phyloP scores from a whole-genome alignment of 1,140 invertebrate species.

The Hydropsyche tenuis region DNA sequence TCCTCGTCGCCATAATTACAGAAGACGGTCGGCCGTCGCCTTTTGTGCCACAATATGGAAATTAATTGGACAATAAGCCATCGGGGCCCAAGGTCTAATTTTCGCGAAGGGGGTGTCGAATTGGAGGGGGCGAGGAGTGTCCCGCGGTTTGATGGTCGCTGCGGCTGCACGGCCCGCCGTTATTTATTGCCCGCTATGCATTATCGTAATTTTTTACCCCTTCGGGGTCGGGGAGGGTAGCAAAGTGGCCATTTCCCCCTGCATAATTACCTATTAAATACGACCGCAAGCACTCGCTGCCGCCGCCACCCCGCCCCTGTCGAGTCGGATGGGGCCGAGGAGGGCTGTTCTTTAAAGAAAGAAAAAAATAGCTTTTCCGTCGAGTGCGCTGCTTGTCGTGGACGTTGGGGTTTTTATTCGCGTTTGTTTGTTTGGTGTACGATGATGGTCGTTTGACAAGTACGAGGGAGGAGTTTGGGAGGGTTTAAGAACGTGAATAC shows the following conservation, averaged over 20 bases:
- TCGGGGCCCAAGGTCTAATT: background rate
- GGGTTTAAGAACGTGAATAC: too few relatives aligned
- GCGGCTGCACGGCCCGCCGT: background rate
- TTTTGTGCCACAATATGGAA: constrained; percentile 23
- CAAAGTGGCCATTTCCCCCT: constrained; percentile 40
- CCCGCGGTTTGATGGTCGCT: background rate
- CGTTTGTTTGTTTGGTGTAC: too few relatives aligned
- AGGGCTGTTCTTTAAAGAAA: too few relatives aligned
- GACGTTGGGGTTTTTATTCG: too few relatives aligned
- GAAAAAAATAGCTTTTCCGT: too few relatives aligned
- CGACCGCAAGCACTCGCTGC: constrained; percentile 4
- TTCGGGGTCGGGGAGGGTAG: constrained; percentile 10
- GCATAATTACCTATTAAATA: constrained; percentile 39
- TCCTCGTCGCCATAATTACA: too few relatives aligned
- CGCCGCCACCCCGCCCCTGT: too few relatives aligned
- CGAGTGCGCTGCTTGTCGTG: too few relatives aligned
- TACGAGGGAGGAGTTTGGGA: too few relatives aligned
- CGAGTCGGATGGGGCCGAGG: too few relatives aligned
- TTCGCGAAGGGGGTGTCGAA: background rate
- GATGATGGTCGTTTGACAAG: too few relatives aligned
- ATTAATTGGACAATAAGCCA: constrained; percentile 16
- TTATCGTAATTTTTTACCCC: constrained; percentile 39
- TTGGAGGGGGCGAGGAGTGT: too few relatives aligned
- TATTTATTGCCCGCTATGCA: constrained; percentile 40
- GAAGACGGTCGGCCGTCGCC: background rate